These are phyloP conservation scores for Sebastes flavidus DNA, from an alignment of 2,797 vertebrate species.

Conservation along the genomic window DNA sequence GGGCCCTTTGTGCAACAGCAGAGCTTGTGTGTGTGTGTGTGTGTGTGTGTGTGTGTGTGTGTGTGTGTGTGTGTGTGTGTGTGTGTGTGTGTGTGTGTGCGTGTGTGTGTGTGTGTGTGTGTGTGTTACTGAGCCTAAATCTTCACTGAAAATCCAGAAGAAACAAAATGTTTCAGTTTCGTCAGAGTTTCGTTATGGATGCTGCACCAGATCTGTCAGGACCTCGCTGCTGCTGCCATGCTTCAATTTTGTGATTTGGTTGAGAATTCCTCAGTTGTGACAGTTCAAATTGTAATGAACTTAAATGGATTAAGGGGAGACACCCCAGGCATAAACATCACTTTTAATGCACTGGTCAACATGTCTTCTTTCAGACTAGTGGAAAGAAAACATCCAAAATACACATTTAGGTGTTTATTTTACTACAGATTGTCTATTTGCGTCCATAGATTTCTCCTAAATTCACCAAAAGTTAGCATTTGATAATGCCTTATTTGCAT, in stretches of 20 bases:
- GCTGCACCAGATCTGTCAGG: neutral
- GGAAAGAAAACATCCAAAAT: too few relatives aligned
- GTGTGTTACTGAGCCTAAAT: neutral
- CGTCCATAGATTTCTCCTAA: too few relatives aligned
- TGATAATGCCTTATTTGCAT: neutral
- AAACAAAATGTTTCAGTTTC: neutral
- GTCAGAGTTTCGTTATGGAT: neutral
- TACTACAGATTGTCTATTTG: neutral
- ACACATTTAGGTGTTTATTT: neutral
- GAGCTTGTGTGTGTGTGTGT: neutral
- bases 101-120: neutral
- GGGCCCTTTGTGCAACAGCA: conserved; percentile 32
- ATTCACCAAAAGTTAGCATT: neutral
- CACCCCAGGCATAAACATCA: too few relatives aligned
- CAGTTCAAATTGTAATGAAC: neutral
- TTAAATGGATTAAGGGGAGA: neutral
- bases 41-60: conserved; percentile 8
- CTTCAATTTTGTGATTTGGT: neutral
- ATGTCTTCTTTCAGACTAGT: too few relatives aligned
- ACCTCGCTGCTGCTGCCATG: neutral
- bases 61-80: neutral
- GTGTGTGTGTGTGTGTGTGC: neutral
- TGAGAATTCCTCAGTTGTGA: neutral
- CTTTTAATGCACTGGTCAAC: too few relatives aligned
- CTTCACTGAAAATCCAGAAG: neutral